Evolutionary conservation across 2,113 vertebrate species (phyloP), one percentile per base, ranked within the genome.

Genomic region (Trogon surrucura): DNA sequence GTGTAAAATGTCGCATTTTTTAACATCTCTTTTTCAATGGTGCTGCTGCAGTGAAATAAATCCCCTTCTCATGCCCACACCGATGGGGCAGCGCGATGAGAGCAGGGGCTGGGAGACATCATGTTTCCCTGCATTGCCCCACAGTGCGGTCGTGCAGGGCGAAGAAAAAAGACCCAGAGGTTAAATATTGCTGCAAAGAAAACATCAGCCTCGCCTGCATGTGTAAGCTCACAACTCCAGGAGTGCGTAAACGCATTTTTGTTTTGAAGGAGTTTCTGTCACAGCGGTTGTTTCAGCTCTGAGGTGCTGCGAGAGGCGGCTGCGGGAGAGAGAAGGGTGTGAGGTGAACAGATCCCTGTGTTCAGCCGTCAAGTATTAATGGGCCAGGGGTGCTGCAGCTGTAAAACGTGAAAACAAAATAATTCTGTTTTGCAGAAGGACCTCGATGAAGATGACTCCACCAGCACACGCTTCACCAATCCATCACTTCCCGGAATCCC

Each of bases 401-500:
- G 70, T 34, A 44, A 89, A 72, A 34, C 0, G 5, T 32, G 36
- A 70, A 61, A 93, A 87, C 84, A 93, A 89, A 91, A 84, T 75
- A 36, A 69, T 82, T 77, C 65, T 89, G 95, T 77, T 96, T 91
- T 87, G 95, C 92, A 91, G 84, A 32, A 93, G 86, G 86, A 51
- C 92, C 60, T 96, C 5, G 8, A 50, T 2, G 66, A 91, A 75
- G 83, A 93, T 73, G 73, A 80, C 80, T 93, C 94, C 70, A 25
- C 20, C 44, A 81, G 91, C 64, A 67, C 88, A 92, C 38, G 1
- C 91, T 84, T 85, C 82, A 45, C 88, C 75, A 61, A 94, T 64
- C 91, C 86, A 10, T 91, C 84, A 45, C 88, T 80, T 94, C 83
- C 86, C 89, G 92, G 93, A 80, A 92, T 92, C 88, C 92, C 95